These are phyloP conservation scores for Amaurobius ferox DNA, from an alignment of 2,888 invertebrate genomes.

Conservation along the genomic window DNA sequence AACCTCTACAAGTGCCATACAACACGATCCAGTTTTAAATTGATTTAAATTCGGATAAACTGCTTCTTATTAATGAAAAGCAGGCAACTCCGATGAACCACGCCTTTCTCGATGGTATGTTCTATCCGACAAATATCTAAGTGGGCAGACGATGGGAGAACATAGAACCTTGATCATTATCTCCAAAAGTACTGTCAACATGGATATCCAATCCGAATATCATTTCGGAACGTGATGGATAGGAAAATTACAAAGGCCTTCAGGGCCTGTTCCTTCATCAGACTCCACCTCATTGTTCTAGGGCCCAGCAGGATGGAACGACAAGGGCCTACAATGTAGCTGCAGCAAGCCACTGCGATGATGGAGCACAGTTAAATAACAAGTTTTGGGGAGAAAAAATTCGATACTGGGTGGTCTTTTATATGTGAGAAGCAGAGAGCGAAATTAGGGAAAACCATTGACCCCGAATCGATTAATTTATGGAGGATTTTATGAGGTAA, in stretches of 20 bases:
- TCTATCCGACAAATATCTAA: background rate
- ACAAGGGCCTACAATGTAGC: constrained; percentile 3
- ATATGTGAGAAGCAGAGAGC: background rate
- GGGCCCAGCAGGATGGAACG: background rate
- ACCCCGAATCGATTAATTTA: constrained; percentile 10
- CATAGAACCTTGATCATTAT: background rate
- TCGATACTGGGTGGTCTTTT: constrained; percentile 18
- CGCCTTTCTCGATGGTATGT: background rate
- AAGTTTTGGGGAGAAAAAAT: constrained; percentile 16
- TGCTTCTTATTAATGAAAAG: background rate
- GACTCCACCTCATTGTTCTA: constrained; percentile 9
- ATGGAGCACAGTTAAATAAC: constrained; percentile 22
- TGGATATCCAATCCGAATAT: constrained; percentile 23
- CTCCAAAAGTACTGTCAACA: constrained; percentile 15
- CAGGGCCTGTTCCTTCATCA: background rate
- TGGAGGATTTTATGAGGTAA: background rate
- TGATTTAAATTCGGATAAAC: background rate
- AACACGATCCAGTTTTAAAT: background rate
- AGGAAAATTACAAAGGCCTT: background rate
- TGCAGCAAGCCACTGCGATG: constrained; percentile 9
- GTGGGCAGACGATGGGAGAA: background rate
- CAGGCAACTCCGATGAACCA: background rate
- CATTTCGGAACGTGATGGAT: constrained; percentile 5
- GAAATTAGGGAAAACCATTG: constrained; percentile 6
- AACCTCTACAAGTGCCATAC: no score